These are phyloP conservation scores for Platycheirus albimanus DNA, from an alignment of 2,888 invertebrate genomes.

Conservation along the genomic window DNA sequence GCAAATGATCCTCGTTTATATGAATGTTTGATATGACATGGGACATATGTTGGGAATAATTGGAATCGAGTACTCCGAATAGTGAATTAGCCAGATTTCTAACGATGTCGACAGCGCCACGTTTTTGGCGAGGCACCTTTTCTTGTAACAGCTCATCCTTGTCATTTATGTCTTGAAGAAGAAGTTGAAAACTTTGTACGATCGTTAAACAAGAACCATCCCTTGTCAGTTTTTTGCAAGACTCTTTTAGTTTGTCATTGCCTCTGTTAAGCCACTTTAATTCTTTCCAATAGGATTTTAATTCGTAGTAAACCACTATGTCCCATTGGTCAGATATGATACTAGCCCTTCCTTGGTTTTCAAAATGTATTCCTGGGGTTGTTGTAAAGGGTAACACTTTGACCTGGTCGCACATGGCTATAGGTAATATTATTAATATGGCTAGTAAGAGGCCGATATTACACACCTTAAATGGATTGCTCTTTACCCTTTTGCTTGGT, in stretches of 20 bases:
- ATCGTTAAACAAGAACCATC: neutral
- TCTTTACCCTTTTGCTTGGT: too few species aligned
- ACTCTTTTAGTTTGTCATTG: neutral
- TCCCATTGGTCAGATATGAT: neutral
- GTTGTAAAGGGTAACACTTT: too few species aligned
- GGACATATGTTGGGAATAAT: constrained; percentile 41
- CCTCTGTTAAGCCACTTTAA: neutral
- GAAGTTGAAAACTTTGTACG: neutral
- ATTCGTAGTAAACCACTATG: neutral
- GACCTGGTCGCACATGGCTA: too few species aligned
- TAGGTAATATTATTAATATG: too few species aligned
- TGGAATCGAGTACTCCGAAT: constrained; percentile 59
- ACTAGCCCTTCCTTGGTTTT: neutral
- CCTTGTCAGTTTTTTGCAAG: neutral
- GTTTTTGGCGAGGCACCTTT: neutral
- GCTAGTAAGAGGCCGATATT: too few species aligned
- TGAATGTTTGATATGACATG: neutral
- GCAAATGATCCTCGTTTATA: neutral
- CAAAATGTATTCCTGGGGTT: neutral
- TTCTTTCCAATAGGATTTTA: neutral
- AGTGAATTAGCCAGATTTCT: constrained; percentile 54
- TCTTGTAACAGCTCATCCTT: neutral
- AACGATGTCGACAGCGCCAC: constrained; percentile 34
- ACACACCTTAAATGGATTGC: too few species aligned
- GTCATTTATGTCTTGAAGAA: neutral